Evolutionary conservation across 2,888 invertebrate species (phyloP), one percentile per base, ranked within the genome.

Genomic region (Eutolmus rufibarbis): DNA sequence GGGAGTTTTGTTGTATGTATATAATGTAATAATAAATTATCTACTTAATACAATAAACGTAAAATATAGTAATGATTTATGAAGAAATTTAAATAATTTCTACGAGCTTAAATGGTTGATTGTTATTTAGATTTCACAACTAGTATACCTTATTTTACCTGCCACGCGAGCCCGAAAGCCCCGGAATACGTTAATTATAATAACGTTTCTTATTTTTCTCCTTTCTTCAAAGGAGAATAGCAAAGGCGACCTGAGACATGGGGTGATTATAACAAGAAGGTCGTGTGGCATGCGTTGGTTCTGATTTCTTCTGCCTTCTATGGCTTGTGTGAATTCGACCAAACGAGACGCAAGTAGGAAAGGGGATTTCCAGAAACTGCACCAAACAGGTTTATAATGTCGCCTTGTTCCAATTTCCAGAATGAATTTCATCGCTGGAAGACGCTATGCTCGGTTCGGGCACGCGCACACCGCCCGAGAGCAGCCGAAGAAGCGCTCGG

Each of bases 401-500:
- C 81, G 81, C 51, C 56, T 56, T 81, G 81, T 81, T 81, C 51
- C 56, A 81, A 56, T 56, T 81, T 81, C 81, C 81, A 23, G 28
- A 51, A 56, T 23, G 56, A 37, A 51, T 31, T 16, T 66, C 40
- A 14, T 2, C 8, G 4, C 19, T 74, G 86, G 46, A 86, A 74
- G 34, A 76, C 23, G 40, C 74, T 86, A 76, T 16, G 34, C 74
- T 43, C 40, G 19, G 4, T 74, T 86, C 86, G 86, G 86, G 86
- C 86, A 86, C 86, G 86, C 86, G 86, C 86, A 86, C 74, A 74
- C 1, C 31, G 8, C 8, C 86, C 86, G 86, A 86, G 74, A 43
- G 51, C 5, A 16, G 1, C 86, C 86, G 86, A 86, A 76, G 28
- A 23, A 46, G 31, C 40, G 28, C 37, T 86, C 76, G 76, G 57